Evolutionary conservation across 2,888 invertebrate genomes (phyloP), one percentile per base, ranked within the genome.

Genomic region (Automeris io): DNA sequence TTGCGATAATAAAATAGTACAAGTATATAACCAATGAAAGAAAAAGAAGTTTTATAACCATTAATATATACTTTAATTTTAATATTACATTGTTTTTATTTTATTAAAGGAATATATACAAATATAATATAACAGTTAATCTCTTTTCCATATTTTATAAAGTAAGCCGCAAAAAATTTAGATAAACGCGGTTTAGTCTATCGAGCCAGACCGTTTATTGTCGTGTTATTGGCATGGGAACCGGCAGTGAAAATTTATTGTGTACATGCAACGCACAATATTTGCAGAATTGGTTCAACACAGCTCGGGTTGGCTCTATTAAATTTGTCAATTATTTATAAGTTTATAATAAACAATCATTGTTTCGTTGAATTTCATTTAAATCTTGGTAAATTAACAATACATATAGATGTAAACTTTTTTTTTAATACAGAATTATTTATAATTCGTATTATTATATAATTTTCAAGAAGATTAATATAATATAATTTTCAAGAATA

Each of bases 301-400:
- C 51, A 48, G 46, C 49, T 45, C 39, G 47, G 61, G 53, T 58
- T 45, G 57, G 51, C 59, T 66, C 57, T 70, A 68, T 74, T 16
- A 16, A 29, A 29, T 16, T 75, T 73, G 71, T 72, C 66, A 66
- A 68, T 56, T 66, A 61, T 62, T 68, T 69, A 69, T 70, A 70
- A 69, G 70, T 70, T 68, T 51, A 56, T 58, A 61, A 61, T 63
- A 65, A 16, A 22, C 19, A 22, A 21, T 21, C 29, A 16, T 11
- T 16, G 2, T 9, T 24, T 23, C 11, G n/a, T 36, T 26, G 13
- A 8, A 7, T 26, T 26, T 13, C 16, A 16, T 26, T 2, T 26
- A 13, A 16, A 26, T 6, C 3, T 3, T 26, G 6, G 1, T 26
- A 16, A 12, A 26, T 24, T 11, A 1, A n/a, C n/a, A n/a, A n/a